These are phyloP conservation scores for Ladona fulva DNA, from an alignment of 1,140 invertebrate species.

Conservation along the genomic window DNA sequence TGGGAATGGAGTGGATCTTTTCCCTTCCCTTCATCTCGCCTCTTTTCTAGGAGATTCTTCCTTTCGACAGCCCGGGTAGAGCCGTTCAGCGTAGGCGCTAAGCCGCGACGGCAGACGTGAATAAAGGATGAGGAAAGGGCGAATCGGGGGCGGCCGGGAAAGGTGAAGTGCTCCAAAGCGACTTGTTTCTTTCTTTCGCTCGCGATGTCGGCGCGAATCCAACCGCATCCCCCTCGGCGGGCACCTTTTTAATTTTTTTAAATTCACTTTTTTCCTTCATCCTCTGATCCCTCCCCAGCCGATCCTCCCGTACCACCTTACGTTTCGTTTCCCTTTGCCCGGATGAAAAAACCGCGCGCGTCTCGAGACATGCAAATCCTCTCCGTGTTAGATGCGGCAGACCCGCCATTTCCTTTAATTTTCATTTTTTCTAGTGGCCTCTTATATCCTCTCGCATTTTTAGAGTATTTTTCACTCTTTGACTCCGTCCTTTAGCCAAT, in stretches of 20 bases:
- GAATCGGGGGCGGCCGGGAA: neutral
- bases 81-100: neutral
- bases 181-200: neutral
- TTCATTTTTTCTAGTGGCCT: neutral
- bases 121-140: neutral
- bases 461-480: neutral
- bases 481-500: neutral
- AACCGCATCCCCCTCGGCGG: neutral
- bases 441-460: neutral
- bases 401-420: neutral
- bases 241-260: neutral
- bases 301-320: too few relatives aligned
- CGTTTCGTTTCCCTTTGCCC: neutral
- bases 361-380: neutral
- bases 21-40: too few relatives aligned
- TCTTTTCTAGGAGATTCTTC: too few relatives aligned
- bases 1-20: too few relatives aligned
- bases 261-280: neutral
- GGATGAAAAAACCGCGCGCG: neutral
- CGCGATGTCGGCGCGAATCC: neutral
- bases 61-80: too few relatives aligned
- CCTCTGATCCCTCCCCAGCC: too few relatives aligned
- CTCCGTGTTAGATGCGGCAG: neutral
- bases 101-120: neutral
- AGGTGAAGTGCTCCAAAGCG: neutral